phyloP scores from a whole-genome alignment of 2,113 vertebrate species.

The Mugil cephalus region DNA sequence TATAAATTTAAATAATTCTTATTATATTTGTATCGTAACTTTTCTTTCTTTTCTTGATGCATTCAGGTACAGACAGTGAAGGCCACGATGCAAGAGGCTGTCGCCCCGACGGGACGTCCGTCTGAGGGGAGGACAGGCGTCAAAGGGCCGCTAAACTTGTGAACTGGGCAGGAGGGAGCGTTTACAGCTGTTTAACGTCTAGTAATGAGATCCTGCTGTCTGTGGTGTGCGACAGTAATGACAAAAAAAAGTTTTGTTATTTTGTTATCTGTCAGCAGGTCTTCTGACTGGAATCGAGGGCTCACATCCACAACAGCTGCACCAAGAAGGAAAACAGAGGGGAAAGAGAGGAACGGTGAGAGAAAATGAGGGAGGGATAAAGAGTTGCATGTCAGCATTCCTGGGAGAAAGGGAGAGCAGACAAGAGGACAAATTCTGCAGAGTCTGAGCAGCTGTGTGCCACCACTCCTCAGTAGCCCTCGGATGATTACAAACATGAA shows the following conservation, averaged over 20 bases:
- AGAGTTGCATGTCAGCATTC: constrained; percentile 56
- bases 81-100: constrained; percentile 8
- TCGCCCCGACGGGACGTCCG: background rate
- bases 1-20: background rate
- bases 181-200: constrained; percentile 1
- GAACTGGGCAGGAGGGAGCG: constrained; percentile 28
- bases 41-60: background rate
- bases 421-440: constrained; percentile 50
- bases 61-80: background rate
- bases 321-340: background rate
- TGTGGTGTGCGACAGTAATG: background rate
- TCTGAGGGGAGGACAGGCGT: constrained; percentile 23
- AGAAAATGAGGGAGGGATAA: constrained; percentile 1
- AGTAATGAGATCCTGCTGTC: constrained; percentile 10
- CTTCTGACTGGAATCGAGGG: background rate
- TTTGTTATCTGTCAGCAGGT: constrained; percentile 6
- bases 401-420: constrained; percentile 54
- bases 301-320: constrained; percentile 27
- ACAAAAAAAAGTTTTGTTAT: constrained; percentile 9
- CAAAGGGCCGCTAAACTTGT: constrained; percentile 7
- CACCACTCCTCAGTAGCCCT: constrained; percentile 18
- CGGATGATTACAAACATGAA: constrained; percentile 44
- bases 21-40: background rate
- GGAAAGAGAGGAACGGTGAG: background rate
- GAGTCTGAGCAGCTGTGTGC: constrained; percentile 63